Evolutionary conservation across 2,113 vertebrate genomes (phyloP).

Genomic region (Campylomormyrus numenius): DNA sequence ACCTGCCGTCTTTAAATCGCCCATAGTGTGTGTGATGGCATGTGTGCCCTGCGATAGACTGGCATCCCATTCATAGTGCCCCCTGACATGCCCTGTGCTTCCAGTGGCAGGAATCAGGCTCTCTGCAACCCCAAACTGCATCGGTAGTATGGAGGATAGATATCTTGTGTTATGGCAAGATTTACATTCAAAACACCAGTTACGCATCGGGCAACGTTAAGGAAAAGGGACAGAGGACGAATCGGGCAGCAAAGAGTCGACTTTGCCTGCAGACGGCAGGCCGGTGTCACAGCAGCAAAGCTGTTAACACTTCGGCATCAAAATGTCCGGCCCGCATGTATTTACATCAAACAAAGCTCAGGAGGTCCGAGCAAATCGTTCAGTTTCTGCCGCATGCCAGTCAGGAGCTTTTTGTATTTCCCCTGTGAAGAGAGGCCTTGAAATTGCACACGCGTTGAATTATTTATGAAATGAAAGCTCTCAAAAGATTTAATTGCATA

Average conservation of each 20-base stretch:
- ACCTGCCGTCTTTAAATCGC: not conserved
- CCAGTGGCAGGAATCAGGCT: not conserved
- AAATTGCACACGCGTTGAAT: slow-evolving; percentile 5
- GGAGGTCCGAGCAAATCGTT: not conserved
- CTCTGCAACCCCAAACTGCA: not conserved
- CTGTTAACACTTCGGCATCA: not conserved
- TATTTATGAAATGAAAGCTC: slow-evolving; percentile 16
- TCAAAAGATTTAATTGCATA: slow-evolving; percentile 14
- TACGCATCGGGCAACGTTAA: not conserved
- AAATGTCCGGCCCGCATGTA: not conserved
- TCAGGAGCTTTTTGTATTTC: slow-evolving; percentile 4
- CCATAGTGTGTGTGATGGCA: not conserved
- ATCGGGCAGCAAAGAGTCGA: not conserved
- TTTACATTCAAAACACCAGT: not conserved
- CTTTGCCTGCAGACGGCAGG: not conserved
- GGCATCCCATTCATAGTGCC: not conserved
- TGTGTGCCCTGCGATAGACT: not conserved
- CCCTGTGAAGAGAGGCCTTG: not conserved
- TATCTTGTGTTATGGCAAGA: not conserved
- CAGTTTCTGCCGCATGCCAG: not conserved
- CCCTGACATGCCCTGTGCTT: not conserved
- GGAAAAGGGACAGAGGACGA: not conserved
- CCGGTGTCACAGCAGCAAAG: not conserved
- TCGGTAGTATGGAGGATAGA: not conserved
- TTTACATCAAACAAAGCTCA: slow-evolving; percentile 3